Evolutionary conservation across 2,888 invertebrate genomes (phyloP).

Genomic region (Yponomeuta sedellus): DNA sequence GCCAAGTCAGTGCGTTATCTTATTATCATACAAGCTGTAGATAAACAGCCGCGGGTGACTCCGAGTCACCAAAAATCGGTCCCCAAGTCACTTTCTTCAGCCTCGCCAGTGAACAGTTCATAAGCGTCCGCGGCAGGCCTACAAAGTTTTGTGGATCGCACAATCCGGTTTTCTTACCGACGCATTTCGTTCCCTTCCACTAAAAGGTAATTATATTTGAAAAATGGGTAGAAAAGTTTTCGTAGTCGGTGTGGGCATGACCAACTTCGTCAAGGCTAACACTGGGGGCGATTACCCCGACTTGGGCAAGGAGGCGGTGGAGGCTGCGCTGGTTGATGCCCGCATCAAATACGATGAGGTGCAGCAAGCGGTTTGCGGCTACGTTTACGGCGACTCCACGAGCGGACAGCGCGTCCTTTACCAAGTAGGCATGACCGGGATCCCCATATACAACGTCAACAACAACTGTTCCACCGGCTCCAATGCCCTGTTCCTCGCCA

Average conservation of each 20-base stretch:
- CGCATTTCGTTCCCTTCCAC: background rate
- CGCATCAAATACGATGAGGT: conserved; percentile 84
- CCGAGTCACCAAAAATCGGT: background rate
- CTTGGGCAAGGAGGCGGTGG: conserved; percentile 94
- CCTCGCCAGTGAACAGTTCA: background rate
- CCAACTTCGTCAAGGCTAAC: conserved; percentile 98
- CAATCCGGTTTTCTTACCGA: conserved; percentile 9
- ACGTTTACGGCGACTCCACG: conserved; percentile 97
- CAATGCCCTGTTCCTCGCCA: conserved; percentile 91
- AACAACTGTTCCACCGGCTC: conserved; percentile 99
- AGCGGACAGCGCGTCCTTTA: conserved; percentile 97
- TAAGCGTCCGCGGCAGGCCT: background rate
- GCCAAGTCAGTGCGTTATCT: background rate
- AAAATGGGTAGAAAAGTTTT: conserved; percentile 81
- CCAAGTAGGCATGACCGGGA: conserved; percentile 95
- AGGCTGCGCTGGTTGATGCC: conserved; percentile 91
- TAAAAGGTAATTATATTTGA: conserved; percentile 50
- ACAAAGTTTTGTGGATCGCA: background rate
- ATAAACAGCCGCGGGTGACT: background rate
- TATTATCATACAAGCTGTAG: background rate
- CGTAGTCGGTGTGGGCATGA: conserved; percentile 98
- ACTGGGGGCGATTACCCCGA: conserved; percentile 94
- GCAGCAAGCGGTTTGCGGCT: conserved; percentile 94
- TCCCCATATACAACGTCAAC: conserved; percentile 98
- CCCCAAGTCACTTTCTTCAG: too few species aligned